A percentile compares a stretch with the other conserved stretches of the same genome.
These are phyloP conservation scores for Dissostichus mawsoni DNA, from an alignment of 2,113 vertebrate genomes.

Conservation along the genomic window DNA sequence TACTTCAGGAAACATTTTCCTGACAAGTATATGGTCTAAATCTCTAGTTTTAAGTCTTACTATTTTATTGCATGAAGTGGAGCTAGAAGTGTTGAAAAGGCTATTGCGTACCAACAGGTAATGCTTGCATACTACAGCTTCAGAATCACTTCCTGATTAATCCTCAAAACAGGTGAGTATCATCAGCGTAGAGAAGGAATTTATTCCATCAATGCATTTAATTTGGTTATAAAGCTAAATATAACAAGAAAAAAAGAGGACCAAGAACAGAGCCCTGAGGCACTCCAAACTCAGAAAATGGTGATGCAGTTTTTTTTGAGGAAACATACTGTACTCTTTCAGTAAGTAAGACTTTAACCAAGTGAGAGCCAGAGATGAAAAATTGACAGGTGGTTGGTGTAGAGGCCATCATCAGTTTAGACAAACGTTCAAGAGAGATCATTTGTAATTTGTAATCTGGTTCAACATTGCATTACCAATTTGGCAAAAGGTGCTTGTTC, in stretches of 20 bases:
- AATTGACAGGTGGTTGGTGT: too few relatives aligned
- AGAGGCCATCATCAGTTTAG: too few relatives aligned
- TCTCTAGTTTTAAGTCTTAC: too few relatives aligned
- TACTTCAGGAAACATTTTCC: too few relatives aligned
- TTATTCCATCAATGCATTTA: not conserved
- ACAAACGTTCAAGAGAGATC: too few relatives aligned
- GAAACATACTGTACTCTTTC: not conserved
- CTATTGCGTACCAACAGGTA: too few relatives aligned
- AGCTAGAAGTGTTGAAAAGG: too few relatives aligned
- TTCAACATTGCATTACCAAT: not conserved
- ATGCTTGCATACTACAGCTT: not conserved
- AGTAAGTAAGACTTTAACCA: slow-evolving; percentile 3
- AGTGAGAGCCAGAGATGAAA: not conserved
- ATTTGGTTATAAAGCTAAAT: not conserved
- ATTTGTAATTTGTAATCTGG: too few relatives aligned
- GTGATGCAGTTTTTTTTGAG: not conserved
- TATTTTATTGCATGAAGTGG: too few relatives aligned
- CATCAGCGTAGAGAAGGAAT: not conserved
- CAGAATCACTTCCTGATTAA: not conserved
- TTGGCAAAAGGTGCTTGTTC: not conserved
- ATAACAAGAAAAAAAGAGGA: not conserved
- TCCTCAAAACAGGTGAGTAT: not conserved
- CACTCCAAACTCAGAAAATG: not conserved
- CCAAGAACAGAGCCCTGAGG: slow-evolving; percentile 3
- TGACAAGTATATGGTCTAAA: too few relatives aligned